phyloP scores from a whole-genome alignment of 2,888 invertebrate species.

The Noctua fimbriata region DNA sequence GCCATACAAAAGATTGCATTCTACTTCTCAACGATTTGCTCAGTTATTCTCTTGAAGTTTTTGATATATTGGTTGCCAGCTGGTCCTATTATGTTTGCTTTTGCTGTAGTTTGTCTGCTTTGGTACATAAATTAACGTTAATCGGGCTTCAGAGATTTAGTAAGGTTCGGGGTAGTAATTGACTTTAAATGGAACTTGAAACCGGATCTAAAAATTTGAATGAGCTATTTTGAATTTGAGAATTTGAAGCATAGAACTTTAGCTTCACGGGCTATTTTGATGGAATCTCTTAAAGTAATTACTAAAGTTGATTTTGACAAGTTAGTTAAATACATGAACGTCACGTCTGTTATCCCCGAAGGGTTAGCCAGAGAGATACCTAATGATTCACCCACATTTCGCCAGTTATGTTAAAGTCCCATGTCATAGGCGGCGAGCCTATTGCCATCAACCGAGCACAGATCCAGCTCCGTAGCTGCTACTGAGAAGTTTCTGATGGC shows the following conservation, averaged over 20 bases:
- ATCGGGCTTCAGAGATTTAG: background rate
- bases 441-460: too few relatives aligned
- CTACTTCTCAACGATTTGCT: constrained; percentile 76
- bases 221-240: background rate
- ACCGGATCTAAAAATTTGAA: background rate
- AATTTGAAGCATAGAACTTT: background rate
- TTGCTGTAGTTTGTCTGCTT: constrained; percentile 25
- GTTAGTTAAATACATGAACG: background rate
- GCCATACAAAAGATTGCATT: constrained; percentile 83
- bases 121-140: constrained; percentile 27
- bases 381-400: too few relatives aligned
- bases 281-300: background rate
- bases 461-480: too few relatives aligned
- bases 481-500: too few relatives aligned
- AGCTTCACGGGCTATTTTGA: background rate
- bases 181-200: background rate
- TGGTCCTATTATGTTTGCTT: constrained; percentile 49
- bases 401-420: too few relatives aligned
- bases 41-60: constrained; percentile 67
- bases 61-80: constrained; percentile 63
- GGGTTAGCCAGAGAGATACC: too few relatives aligned
- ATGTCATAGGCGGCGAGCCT: too few relatives aligned
- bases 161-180: background rate
- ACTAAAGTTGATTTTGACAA: background rate
- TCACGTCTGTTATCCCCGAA: too few relatives aligned